Percentiles rank a stretch among this genome's conserved stretches.
These are phyloP conservation scores for Lasioglossum oenotherae DNA, from an alignment of 2,888 invertebrate genomes.

Conservation along the genomic window DNA sequence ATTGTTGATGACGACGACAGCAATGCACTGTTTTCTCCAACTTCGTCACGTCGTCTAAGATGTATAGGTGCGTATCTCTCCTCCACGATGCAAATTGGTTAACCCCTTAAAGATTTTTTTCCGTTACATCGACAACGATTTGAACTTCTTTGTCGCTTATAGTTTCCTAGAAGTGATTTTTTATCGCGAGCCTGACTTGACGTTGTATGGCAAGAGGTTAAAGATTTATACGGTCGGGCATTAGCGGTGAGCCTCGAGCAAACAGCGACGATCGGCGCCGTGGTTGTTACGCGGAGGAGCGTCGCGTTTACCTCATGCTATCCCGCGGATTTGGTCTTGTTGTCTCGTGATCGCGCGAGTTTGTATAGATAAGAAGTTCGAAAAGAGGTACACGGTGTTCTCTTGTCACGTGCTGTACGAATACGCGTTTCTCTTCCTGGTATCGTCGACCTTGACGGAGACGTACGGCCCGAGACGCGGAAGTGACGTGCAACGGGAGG, in stretches of 20 bases:
- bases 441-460: not conserved
- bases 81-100: not conserved
- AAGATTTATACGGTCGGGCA: conserved; percentile 3
- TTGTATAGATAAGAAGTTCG: conserved; percentile 7
- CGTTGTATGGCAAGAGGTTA: not conserved
- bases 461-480: not conserved
- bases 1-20: not conserved
- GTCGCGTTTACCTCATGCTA: conserved; percentile 7
- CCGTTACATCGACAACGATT: not conserved
- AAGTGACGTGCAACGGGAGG: not conserved
- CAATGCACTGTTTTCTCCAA: not conserved
- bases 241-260: not conserved
- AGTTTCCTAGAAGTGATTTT: not conserved
- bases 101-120: no score
- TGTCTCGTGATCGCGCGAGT: not conserved
- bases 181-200: not conserved
- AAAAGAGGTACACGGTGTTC: not conserved
- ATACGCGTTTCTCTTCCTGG: not conserved
- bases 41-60: not conserved
- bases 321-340: not conserved
- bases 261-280: not conserved
- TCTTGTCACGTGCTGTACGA: not conserved
- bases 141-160: not conserved
- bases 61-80: not conserved
- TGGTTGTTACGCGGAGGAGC: not conserved